These are phyloP conservation scores for Phacellophora camtschatica DNA, from an alignment of 30 jellyfish, hydroid and myxozoan genomes.

Conservation along the genomic window DNA sequence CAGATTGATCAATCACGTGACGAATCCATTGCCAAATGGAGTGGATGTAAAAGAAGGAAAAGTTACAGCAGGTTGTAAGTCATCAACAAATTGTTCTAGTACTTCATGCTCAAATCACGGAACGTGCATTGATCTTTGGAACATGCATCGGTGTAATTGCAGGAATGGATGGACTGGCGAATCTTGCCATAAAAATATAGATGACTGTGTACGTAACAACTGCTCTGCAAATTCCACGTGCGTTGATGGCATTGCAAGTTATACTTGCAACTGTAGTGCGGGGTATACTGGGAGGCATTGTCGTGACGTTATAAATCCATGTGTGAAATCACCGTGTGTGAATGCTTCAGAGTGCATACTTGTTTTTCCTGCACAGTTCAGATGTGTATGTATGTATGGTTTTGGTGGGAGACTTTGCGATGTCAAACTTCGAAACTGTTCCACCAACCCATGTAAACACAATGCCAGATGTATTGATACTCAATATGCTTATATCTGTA, in stretches of 20 bases:
- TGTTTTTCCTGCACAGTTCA: conserved; percentile 22
- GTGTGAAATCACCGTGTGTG: conserved; percentile 6
- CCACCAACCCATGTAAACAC: conserved; percentile 33
- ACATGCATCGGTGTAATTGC: conserved; percentile 36
- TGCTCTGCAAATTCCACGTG: conserved; percentile 51
- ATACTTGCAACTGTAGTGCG: conserved; percentile 46
- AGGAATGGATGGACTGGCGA: conserved; percentile 73
- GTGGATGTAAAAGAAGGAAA: not conserved
- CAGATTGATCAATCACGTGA: conserved; percentile 32
- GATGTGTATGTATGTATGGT: conserved; percentile 39
- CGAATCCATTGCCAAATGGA: conserved; percentile 3
- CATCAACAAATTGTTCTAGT: conserved; percentile 38
- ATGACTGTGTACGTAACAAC: conserved; percentile 50
- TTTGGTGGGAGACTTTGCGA: conserved; percentile 31
- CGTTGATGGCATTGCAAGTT: conserved; percentile 55
- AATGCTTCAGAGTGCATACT: conserved; percentile 33
- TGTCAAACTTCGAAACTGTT: conserved; percentile 27
- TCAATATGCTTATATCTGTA: conserved; percentile 19
- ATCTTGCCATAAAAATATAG: conserved; percentile 46
- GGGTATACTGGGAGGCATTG: conserved; percentile 67
- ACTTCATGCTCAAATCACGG: conserved; percentile 63
- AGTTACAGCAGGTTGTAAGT: conserved; percentile 6
- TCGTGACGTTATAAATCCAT: conserved; percentile 19
- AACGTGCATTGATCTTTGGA: conserved; percentile 37
- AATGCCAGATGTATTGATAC: conserved; percentile 54